These are phyloP conservation scores for Gerosis bhagava DNA, from an alignment of 2,888 invertebrate species.

Conservation along the genomic window DNA sequence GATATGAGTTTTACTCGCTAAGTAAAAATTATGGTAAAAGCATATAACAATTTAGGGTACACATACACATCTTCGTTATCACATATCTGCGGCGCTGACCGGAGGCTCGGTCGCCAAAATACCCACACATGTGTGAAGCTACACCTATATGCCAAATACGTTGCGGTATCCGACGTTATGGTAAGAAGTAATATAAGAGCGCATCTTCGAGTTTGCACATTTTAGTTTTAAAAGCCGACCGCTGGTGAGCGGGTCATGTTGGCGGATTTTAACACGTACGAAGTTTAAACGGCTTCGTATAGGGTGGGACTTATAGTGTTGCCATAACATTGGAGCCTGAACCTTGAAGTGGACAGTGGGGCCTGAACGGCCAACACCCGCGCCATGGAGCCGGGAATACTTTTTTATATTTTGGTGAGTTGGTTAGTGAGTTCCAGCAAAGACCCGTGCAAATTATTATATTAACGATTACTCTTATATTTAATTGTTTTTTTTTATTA, in stretches of 20 bases:
- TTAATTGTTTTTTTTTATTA: no score
- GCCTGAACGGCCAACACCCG: constrained; percentile 61
- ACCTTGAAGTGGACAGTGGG: constrained; percentile 41
- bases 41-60: constrained; percentile 33
- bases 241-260: constrained; percentile 72
- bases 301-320: constrained; percentile 51
- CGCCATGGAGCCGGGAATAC: constrained; percentile 73
- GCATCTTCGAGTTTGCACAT: constrained; percentile 80
- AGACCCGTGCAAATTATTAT: no score
- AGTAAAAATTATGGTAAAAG: constrained; percentile 42
- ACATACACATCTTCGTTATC: constrained; percentile 38
- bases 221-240: constrained; percentile 76
- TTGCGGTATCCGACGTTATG: constrained; percentile 77
- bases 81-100: constrained; percentile 46
- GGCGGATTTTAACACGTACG: constrained; percentile 58
- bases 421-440: no score
- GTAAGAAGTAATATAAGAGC: constrained; percentile 81
- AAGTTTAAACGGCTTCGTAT: constrained; percentile 51
- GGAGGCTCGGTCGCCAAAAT: constrained; percentile 60
- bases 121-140: constrained; percentile 56
- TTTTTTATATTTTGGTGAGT: constrained; percentile 71
- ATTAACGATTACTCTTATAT: no score
- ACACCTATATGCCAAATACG: constrained; percentile 73
- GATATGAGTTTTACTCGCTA: constrained; percentile 38
- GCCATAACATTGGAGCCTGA: constrained; percentile 44